phyloP scores from a whole-genome alignment of 2,113 vertebrate species.

The Cavia porcellus region DNA sequence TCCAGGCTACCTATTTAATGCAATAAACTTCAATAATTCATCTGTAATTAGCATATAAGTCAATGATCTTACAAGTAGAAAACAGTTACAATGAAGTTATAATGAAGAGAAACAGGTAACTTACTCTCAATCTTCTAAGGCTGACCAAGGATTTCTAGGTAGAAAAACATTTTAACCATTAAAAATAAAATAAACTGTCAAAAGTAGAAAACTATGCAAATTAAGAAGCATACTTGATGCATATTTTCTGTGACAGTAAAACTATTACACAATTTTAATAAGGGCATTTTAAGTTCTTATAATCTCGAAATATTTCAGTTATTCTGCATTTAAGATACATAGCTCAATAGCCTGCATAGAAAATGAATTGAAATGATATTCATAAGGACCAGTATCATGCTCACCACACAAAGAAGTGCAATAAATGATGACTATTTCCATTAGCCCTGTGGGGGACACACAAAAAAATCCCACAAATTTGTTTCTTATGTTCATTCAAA shows the following conservation, averaged over 20 bases:
- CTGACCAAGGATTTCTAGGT: not conserved
- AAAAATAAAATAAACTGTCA: constrained; percentile 17
- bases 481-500: constrained; percentile 17
- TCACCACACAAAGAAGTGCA: not conserved
- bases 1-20: not conserved
- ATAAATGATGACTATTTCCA: not conserved
- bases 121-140: not conserved
- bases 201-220: not conserved
- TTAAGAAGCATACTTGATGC: not conserved
- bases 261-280: not conserved
- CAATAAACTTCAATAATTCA: not conserved
- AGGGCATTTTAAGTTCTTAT: not conserved
- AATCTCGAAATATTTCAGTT: not conserved
- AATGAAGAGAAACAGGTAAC: not conserved
- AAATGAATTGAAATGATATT: not conserved
- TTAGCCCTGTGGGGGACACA: not conserved
- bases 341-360: not conserved
- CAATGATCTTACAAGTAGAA: not conserved
- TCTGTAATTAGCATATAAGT: not conserved
- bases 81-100: not conserved
- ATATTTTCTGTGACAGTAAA: not conserved
- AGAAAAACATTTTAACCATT: constrained; percentile 9
- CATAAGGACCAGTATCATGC: not conserved
- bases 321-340: not conserved
- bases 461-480: not conserved